phyloP scores from a whole-genome alignment of 2,888 invertebrate species.

The Drosophila ezoana region DNA sequence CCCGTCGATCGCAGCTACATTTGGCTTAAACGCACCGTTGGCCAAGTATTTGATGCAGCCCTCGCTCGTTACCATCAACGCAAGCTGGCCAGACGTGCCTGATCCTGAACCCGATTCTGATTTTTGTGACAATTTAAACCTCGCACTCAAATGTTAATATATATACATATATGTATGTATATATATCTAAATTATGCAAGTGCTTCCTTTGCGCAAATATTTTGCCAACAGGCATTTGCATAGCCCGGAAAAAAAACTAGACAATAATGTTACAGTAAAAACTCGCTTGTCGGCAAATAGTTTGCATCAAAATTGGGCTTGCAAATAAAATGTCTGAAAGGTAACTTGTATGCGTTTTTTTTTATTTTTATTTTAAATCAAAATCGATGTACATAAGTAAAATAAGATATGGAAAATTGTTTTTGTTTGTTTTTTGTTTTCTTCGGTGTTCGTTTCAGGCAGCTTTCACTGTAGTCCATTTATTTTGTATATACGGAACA shows the following conservation, averaged over 20 bases:
- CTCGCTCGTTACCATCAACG: conserved; percentile 91
- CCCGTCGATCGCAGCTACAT: conserved; percentile 84
- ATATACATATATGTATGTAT: conserved; percentile 16
- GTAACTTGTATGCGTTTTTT: no score
- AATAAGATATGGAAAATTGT: no score
- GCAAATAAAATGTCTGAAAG: no score
- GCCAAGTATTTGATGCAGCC: conserved; percentile 90
- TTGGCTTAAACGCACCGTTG: conserved; percentile 94
- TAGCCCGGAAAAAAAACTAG: conserved; percentile 35
- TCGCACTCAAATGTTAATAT: conserved; percentile 16
- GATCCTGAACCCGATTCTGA: conserved; percentile 21
- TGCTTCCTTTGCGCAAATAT: conserved; percentile 37
- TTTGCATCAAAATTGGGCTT: no score
- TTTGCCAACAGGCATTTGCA: conserved; percentile 45
- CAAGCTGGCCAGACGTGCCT: conserved; percentile 85
- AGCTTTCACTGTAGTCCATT: conserved; percentile 45
- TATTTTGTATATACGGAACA: conserved; percentile 46
- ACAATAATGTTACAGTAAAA: conserved; percentile 35
- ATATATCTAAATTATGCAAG: conserved; percentile 28
- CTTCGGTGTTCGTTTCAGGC: background rate
- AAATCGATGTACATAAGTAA: no score
- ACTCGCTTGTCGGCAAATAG: background rate
- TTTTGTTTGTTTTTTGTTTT: no score
- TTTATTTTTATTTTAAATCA: no score
- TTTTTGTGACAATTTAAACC: conserved; percentile 7